Base-by-base conservation (phyloP, 2,113 vertebrate species). In the Scartelaos histophorus region DNA sequence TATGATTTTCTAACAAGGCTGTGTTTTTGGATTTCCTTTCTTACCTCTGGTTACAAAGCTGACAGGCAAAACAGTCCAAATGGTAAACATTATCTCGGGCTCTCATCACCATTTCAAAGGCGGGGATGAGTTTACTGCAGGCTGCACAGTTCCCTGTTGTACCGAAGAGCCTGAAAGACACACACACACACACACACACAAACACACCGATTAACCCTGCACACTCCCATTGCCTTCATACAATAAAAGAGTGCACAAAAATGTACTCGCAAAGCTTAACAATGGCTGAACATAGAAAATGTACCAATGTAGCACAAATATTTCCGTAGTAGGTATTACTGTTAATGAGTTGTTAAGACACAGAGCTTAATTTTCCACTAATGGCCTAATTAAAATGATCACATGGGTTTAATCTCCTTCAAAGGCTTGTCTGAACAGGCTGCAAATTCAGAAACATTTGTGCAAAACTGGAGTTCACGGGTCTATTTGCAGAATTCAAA, bases 81-180 rank as follows among this genome's bases (percentile, higher is more conserved):
- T 99, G 98, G 94, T 99, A 99, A 93, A 99, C 98, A 78, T 99
- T 99, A 94, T 99, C 98, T 95, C 97, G 95, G 93, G 98, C 98
- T 93, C 97, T 96, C 98, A 99, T 99, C 95, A 99, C 98, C 98
- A 99, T 99, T 95, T 99, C 98, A 89, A 99, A 99, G 92, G 98
- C 98, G 88, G 98, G 98, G 94, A 99, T 99, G 94, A 99, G 95
- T 94, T 99, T 99, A 95, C 97, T 99, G 93, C 98, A 99, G 85
- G 97, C 98, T 57, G 98, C 98, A 61, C 98, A 99, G 94, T 99
- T 99, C 93, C 98, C 98, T 2, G 98, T 99, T 84, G 97, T 99
- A 92, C 98, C 98, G 65, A 99, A 99, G 86, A 99, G 97, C 95
- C 98, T 99, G 94, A 76, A 90, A 93, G 90, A 92, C 89, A 95